Evolutionary conservation across 1,140 invertebrate species (phyloP).

Genomic region (Mylabris phalerata): DNA sequence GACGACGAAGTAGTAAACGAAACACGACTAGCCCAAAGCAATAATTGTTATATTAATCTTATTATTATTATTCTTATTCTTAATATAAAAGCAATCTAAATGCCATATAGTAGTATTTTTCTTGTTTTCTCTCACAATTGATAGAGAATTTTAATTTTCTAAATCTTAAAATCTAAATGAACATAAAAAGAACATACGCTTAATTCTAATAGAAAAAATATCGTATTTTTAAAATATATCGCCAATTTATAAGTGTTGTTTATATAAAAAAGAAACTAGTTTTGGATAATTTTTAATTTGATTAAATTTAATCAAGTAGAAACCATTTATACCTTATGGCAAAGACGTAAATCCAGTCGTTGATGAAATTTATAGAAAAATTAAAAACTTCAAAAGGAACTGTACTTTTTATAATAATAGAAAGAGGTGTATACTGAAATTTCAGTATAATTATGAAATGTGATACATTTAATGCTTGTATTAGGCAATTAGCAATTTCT

Average conservation of each 20-base stretch:
- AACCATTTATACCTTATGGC: too few relatives aligned
- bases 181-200: constrained; percentile 8
- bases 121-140: neutral
- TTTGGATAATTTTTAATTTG: too few relatives aligned
- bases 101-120: neutral
- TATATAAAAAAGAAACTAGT: too few relatives aligned
- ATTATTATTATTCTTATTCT: neutral
- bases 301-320: too few relatives aligned
- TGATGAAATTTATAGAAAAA: too few relatives aligned
- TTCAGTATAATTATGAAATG: too few relatives aligned
- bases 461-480: too few relatives aligned
- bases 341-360: too few relatives aligned
- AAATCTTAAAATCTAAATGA: constrained; percentile 15
- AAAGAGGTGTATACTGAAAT: too few relatives aligned
- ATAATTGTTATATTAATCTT: constrained; percentile 3
- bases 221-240: constrained; percentile 11
- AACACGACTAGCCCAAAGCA: constrained; percentile 31
- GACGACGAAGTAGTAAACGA: neutral
- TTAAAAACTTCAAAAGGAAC: too few relatives aligned
- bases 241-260: neutral
- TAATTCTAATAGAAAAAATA: constrained; percentile 21
- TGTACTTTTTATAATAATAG: too few relatives aligned
- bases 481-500: too few relatives aligned
- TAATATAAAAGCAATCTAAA: constrained; percentile 12
- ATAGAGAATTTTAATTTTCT: constrained; percentile 8